Base-by-base conservation (phyloP, 1,140 invertebrate species). In the Eriocheir sinensis region DNA sequence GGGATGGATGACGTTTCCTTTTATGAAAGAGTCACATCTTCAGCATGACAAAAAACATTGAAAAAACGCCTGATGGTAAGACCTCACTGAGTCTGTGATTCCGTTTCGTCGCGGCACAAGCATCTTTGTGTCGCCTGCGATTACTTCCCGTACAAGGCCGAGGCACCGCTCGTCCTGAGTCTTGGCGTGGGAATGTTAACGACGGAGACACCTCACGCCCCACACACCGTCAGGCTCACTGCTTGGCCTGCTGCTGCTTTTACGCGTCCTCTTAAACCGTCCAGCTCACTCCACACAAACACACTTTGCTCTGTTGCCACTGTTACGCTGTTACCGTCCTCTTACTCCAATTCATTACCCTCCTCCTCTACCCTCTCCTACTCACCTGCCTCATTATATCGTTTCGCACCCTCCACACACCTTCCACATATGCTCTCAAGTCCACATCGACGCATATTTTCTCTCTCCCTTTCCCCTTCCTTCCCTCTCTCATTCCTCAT, bases 341-440 rank as follows among this genome's bases (percentile, higher is more conserved):
- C 38, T 89, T 40, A 41, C 41, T 40, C 88, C 41, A 8, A 6
- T 15, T 30, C 44, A 12, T 1, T 2, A 17, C 34, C 85, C 36
- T 41, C 85, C 12, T 41, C 3, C 85, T 9, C 85, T 53, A 12
- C 88, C 17, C 88, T 80, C 27, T 80, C 60, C 79, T 38, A 8
- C 21, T 91, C 32, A 21, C 27, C 6, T 40, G 27, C 17, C 60
- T 0, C 3, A n/a, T 60, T 79, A 48, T 91, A 48, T 72, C 48
- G 8, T 30, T 34, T 60, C 4, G 15, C 60, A n/a, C 30, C 44
- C 36, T 48, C 8, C 17, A 38, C 86, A 12, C 86, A 38, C 86
- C 36, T 40, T 21, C 86, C 90, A 91, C 90, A 41, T 36, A 91
- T n/a, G 34, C 48, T 0, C 90, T 79, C 90, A 91, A 48, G 34